A percentile compares a stretch with the other conserved stretches of the same genome.
Conservation (phyloP, 2,888 invertebrate genomes). For the Eueremaeus valkanovi region DNA sequence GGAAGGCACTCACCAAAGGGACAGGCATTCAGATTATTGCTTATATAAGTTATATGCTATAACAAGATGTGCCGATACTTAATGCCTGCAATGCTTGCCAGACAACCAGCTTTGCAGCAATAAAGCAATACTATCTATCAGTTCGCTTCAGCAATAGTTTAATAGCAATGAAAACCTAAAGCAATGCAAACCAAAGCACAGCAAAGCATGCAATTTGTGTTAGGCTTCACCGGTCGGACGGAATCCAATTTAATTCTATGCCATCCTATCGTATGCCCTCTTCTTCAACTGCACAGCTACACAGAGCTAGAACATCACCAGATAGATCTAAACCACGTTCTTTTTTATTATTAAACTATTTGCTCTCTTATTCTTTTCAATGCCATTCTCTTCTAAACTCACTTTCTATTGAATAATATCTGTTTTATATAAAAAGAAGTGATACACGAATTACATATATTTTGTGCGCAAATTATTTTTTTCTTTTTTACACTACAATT, state of each 20-base stretch:
- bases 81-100: neutral
- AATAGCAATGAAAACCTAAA: neutral
- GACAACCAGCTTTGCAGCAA: neutral
- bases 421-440: neutral
- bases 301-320: too few species aligned
- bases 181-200: neutral
- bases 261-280: neutral
- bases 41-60: neutral
- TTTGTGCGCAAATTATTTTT: neutral
- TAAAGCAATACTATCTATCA: too few species aligned
- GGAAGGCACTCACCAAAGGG: neutral
- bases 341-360: neutral
- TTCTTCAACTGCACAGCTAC: neutral
- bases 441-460: neutral
- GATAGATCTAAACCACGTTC: too few species aligned
- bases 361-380: neutral
- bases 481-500: neutral
- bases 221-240: neutral
- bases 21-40: slow-evolving; percentile 4
- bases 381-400: neutral
- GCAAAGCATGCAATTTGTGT: slow-evolving; percentile 24
- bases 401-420: slow-evolving; percentile 14
- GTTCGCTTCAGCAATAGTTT: neutral
- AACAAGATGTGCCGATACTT: neutral
- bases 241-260: slow-evolving; percentile 12